Conservation (phyloP, 2,888 invertebrate genomes). For the Dryobotodes eremita region DNA sequence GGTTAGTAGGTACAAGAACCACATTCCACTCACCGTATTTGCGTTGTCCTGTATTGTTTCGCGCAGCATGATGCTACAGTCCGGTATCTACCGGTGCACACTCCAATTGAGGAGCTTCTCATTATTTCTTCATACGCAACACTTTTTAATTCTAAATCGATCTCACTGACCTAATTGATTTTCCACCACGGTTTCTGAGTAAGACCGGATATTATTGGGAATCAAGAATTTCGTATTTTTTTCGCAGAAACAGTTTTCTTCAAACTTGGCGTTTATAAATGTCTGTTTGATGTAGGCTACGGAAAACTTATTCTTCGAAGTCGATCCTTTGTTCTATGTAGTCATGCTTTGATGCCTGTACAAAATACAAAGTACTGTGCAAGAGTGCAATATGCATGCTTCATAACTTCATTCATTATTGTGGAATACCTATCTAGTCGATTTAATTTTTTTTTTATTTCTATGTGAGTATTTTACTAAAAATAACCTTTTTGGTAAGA, state of each 20-base stretch:
- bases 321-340: conserved; percentile 18
- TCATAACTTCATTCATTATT: neutral
- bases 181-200: conserved; percentile 66
- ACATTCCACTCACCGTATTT: conserved; percentile 65
- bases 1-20: neutral
- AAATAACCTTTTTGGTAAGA: neutral
- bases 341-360: conserved; percentile 34
- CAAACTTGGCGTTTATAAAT: conserved; percentile 35
- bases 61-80: conserved; percentile 43
- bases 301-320: conserved; percentile 33
- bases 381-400: conserved; percentile 6
- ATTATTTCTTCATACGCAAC: conserved; percentile 51
- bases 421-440: neutral
- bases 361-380: conserved; percentile 20
- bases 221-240: conserved; percentile 39
- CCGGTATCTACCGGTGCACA: conserved; percentile 32
- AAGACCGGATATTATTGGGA: conserved; percentile 69
- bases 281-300: conserved; percentile 23
- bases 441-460: neutral
- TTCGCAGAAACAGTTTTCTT: conserved; percentile 36
- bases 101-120: conserved; percentile 46
- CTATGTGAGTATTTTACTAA: neutral
- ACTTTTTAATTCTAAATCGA: conserved; percentile 56
- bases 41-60: conserved; percentile 70
- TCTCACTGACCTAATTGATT: conserved; percentile 68